phyloP scores from a whole-genome alignment of 2,888 invertebrate species.

The Taphrorychus bicolor region DNA sequence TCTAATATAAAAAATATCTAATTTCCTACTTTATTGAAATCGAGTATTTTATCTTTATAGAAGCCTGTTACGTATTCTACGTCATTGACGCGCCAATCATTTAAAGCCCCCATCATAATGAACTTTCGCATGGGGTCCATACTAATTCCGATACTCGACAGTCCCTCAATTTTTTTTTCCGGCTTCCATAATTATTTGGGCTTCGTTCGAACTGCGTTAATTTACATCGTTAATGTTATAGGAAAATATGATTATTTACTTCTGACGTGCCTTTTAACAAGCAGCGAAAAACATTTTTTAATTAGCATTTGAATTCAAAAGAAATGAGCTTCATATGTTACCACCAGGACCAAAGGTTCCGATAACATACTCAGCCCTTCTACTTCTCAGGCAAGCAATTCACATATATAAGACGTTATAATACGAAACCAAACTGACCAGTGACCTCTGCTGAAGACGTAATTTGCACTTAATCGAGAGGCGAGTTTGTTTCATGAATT shows the following conservation, averaged over 20 bases:
- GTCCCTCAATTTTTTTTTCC: constrained; percentile 1
- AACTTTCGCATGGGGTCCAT: constrained; percentile 9
- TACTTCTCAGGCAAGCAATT: no score
- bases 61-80: background rate
- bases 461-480: no score
- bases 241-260: constrained; percentile 5
- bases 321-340: background rate
- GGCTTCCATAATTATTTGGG: background rate
- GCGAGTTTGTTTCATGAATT: no score
- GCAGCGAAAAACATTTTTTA: background rate
- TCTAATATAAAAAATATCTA: no score
- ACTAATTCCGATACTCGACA: constrained; percentile 9
- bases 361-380: no score
- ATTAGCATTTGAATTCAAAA: background rate
- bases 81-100: background rate
- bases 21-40: no score
- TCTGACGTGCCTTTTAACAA: background rate
- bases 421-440: no score
- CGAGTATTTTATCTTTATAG: no score
- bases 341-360: background rate
- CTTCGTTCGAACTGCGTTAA: background rate
- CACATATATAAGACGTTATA: no score
- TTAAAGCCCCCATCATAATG: background rate
- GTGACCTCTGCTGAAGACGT: no score
- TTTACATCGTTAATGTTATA: constrained; percentile 8